Conservation (phyloP, 2,113 vertebrate genomes). For the Sus scrofa region DNA sequence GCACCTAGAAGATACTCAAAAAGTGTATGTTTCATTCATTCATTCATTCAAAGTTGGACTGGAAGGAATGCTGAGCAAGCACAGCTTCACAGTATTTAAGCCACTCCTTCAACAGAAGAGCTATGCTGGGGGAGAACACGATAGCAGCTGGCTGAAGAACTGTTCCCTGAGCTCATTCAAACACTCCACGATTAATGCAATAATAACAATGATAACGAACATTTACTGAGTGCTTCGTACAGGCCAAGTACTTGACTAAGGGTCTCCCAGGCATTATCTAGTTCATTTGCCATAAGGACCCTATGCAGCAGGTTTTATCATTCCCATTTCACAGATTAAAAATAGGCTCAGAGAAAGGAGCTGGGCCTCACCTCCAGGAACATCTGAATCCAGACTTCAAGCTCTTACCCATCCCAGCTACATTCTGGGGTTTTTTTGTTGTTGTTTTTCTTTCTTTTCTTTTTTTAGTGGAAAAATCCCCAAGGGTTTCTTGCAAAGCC, state of each 20-base stretch:
- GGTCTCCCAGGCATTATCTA: neutral
- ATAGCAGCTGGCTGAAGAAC: neutral
- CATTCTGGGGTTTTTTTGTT: neutral
- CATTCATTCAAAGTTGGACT: slow-evolving; percentile 2
- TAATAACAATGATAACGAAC: slow-evolving; percentile 42
- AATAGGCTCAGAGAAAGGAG: slow-evolving; percentile 22
- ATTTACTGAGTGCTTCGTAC: neutral
- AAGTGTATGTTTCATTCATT: neutral
- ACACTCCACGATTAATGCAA: slow-evolving; percentile 1
- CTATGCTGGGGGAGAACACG: neutral
- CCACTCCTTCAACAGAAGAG: neutral
- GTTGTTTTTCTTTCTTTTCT: too few relatives aligned
- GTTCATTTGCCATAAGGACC: slow-evolving; percentile 1
- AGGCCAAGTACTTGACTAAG: slow-evolving; percentile 15
- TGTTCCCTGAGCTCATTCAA: slow-evolving; percentile 16
- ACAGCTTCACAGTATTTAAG: neutral
- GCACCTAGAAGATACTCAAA: neutral
- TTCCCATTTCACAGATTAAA: slow-evolving; percentile 40
- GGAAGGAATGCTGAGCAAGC: slow-evolving; percentile 40
- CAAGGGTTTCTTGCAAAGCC: neutral
- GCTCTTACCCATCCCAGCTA: neutral
- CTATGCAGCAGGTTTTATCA: neutral
- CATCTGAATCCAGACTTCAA: neutral
- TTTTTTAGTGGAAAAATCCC: neutral
- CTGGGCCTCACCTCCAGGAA: neutral